phyloP scores from a whole-genome alignment of 2,113 vertebrate genomes.

The Hyaena hyaena region DNA sequence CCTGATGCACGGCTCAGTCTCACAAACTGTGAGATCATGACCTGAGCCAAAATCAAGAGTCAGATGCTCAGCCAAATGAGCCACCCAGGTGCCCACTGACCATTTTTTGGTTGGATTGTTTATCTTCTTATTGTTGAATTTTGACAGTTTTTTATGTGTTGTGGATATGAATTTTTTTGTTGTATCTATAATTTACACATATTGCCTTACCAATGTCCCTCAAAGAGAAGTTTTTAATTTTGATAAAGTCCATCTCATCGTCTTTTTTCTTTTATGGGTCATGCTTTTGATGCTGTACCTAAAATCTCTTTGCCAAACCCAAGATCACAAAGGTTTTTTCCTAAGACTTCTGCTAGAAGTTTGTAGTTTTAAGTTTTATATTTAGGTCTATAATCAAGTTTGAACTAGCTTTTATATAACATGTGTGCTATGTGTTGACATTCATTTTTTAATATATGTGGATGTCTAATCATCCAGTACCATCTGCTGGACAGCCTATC shows the following conservation, averaged over 20 bases:
- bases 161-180: background rate
- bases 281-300: background rate
- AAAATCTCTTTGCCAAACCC: background rate
- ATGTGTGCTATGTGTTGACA: background rate
- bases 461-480: background rate
- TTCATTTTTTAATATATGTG: background rate
- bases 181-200: background rate
- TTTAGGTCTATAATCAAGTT: background rate
- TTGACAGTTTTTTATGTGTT: background rate
- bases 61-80: too few species aligned
- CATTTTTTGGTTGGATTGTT: background rate
- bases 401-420: background rate
- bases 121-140: background rate
- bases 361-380: background rate
- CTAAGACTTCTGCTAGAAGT: background rate
- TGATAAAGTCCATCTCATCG: background rate
- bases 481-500: background rate
- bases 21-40: too few species aligned
- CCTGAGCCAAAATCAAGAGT: too few species aligned
- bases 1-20: too few species aligned
- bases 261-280: background rate
- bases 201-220: background rate
- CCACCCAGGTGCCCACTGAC: background rate
- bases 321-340: background rate
- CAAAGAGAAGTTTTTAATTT: background rate